Evolutionary conservation across 2,888 invertebrate species (phyloP).

Genomic region (Leptopilina drosophilae): DNA sequence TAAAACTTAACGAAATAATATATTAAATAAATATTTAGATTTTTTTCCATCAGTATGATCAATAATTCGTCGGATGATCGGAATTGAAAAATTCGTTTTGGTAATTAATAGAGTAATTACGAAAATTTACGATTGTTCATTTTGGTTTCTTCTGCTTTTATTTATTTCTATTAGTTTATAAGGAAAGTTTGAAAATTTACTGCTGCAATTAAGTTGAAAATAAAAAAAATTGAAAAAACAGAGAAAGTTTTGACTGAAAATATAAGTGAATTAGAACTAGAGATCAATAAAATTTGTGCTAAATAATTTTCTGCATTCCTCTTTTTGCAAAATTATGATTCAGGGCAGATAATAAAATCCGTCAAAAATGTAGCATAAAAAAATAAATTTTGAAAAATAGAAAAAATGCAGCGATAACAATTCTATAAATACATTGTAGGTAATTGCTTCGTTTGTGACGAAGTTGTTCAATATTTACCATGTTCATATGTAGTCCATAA

Average conservation of each 20-base stretch:
- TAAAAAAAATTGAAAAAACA: background rate
- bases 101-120: no score
- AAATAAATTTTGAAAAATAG: background rate
- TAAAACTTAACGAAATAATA: no score
- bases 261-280: background rate
- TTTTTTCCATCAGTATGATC: no score
- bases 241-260: conserved; percentile 4
- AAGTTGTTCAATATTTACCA: conserved; percentile 27
- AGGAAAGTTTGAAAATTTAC: conserved; percentile 20
- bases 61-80: no score
- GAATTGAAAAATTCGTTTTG: no score
- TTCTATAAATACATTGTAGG: conserved; percentile 2
- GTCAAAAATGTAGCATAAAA: background rate
- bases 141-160: background rate
- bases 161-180: background rate
- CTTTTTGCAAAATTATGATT: background rate
- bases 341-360: background rate
- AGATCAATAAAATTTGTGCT: conserved; percentile 1
- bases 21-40: no score
- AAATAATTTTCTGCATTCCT: background rate
- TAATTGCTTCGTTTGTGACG: background rate
- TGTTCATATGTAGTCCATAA: conserved; percentile 6
- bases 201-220: background rate
- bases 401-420: conserved; percentile 12
- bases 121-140: background rate